Conservation (phyloP, 2,113 vertebrate species). For the Thomomys bottae region DNA sequence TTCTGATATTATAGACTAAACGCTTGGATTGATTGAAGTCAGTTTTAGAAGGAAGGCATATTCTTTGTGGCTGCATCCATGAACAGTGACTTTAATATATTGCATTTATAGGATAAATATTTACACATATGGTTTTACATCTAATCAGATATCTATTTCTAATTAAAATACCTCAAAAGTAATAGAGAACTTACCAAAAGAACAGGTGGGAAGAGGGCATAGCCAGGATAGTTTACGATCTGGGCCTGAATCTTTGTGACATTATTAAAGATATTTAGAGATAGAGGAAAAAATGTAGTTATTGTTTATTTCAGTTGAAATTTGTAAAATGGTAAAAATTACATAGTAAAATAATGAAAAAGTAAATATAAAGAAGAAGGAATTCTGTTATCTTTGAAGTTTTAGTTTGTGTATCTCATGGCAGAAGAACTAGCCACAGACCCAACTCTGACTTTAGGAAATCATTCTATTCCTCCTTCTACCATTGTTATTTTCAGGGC, state of each 20-base stretch:
- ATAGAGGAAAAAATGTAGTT: not conserved
- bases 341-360: constrained; percentile 11
- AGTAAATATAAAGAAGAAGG: not conserved
- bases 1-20: not conserved
- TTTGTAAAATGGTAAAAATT: not conserved
- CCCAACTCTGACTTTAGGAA: not conserved
- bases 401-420: not conserved
- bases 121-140: not conserved
- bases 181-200: not conserved
- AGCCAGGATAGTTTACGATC: not conserved
- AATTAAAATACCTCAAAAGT: constrained; percentile 15
- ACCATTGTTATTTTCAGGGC: not conserved
- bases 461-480: not conserved
- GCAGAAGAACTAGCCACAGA: not conserved
- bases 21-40: not conserved
- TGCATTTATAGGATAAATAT: not conserved
- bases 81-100: constrained; percentile 22
- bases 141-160: not conserved
- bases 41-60: constrained; percentile 3
- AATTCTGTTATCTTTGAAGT: not conserved
- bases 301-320: constrained; percentile 6
- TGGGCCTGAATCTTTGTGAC: not conserved
- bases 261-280: not conserved
- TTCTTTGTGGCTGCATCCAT: not conserved
- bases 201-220: not conserved